Evolutionary conservation across 2,797 vertebrate species (phyloP).

Genomic region (Alcedo atthis): DNA sequence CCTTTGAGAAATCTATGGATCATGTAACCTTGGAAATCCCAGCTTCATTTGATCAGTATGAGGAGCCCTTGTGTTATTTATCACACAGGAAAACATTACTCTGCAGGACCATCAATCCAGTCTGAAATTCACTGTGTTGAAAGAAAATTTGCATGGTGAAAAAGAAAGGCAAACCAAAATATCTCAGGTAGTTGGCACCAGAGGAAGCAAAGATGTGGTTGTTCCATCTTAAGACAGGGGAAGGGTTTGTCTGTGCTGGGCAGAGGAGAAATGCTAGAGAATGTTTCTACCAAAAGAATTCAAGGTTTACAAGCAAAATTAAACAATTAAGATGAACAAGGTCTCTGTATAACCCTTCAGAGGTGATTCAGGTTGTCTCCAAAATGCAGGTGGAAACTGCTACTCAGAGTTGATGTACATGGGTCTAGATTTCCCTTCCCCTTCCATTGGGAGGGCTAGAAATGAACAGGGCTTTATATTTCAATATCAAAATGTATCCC

Average conservation of each 20-base stretch:
- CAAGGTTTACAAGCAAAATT: neutral
- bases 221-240: neutral
- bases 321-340: neutral
- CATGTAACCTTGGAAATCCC: neutral
- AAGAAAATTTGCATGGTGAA: slow-evolving; percentile 13
- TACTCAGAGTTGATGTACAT: neutral
- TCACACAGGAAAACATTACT: neutral
- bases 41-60: neutral
- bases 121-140: neutral
- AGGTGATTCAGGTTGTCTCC: neutral
- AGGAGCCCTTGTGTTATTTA: neutral
- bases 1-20: neutral
- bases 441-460: neutral
- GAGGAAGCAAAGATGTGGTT: neutral
- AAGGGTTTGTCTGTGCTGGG: neutral
- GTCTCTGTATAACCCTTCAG: neutral
- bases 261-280: neutral
- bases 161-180: neutral
- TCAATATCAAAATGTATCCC: neutral
- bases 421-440: neutral
- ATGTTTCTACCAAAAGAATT: neutral
- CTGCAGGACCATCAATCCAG: neutral
- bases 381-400: neutral
- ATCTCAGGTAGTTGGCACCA: neutral
- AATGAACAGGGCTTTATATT: neutral